phyloP scores from a whole-genome alignment of 2,888 invertebrate genomes.

The Pycnomerus fuliginosus region DNA sequence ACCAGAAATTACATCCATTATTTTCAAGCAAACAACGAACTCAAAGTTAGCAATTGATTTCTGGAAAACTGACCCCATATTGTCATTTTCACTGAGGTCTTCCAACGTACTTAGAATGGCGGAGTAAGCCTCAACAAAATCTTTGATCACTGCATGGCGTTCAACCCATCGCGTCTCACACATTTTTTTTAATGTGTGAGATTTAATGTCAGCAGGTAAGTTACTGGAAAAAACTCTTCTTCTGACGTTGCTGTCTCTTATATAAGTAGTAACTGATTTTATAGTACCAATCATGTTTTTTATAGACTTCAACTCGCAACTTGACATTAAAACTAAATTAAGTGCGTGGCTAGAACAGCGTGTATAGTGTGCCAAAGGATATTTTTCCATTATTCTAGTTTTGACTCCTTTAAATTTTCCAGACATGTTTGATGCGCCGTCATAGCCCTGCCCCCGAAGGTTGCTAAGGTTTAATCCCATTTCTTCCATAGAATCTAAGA shows the following conservation, averaged over 20 bases:
- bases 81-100: background rate
- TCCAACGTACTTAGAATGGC: no score
- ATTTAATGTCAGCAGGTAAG: background rate
- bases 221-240: no score
- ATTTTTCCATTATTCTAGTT: background rate
- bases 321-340: background rate
- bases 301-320: no score
- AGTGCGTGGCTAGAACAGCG: background rate
- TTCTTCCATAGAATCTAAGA: background rate
- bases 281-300: no score
- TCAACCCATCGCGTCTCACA: background rate
- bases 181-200: background rate
- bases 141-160: background rate
- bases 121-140: background rate
- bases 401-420: background rate
- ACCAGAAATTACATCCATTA: no score
- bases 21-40: background rate
- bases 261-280: no score
- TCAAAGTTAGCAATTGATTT: background rate
- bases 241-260: no score
- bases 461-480: background rate
- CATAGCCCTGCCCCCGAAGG: background rate
- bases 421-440: background rate
- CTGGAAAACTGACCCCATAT: background rate
- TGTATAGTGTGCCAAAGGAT: background rate